Conservation (phyloP, 2,113 vertebrate species). For the Lycaon pictus region DNA sequence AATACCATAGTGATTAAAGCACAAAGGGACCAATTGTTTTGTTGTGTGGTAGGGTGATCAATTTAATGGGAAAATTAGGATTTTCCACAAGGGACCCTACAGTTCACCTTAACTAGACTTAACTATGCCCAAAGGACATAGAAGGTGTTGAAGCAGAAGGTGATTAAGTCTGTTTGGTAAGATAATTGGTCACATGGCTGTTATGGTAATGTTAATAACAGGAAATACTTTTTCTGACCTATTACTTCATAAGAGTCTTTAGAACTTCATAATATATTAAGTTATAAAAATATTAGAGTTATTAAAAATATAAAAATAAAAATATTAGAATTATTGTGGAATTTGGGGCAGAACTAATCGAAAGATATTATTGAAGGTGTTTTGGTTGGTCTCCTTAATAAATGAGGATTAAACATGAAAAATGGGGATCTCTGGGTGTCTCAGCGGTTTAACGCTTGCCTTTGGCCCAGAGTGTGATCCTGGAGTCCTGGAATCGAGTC, state of each 20-base stretch:
- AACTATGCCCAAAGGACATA: constrained; percentile 11
- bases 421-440: neutral
- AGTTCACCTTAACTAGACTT: constrained; percentile 12
- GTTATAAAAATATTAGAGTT: neutral
- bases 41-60: neutral
- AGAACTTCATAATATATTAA: constrained; percentile 22
- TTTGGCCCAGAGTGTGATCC: too few relatives aligned
- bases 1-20: constrained; percentile 38
- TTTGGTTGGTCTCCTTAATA: neutral
- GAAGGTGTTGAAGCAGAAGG: constrained; percentile 40
- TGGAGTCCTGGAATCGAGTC: too few relatives aligned
- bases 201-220: constrained; percentile 30
- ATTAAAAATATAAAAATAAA: neutral
- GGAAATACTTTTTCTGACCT: neutral
- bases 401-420: neutral
- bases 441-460: too few relatives aligned
- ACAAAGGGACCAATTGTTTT: constrained; percentile 67
- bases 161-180: constrained; percentile 69
- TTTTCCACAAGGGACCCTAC: constrained; percentile 10
- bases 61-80: constrained; percentile 51
- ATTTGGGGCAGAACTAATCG: neutral
- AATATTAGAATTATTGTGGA: neutral
- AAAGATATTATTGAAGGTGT: neutral
- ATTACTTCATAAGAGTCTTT: constrained; percentile 6
- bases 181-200: constrained; percentile 57